These are phyloP conservation scores for Panurus biarmicus DNA, from an alignment of 2,113 vertebrate species.

Conservation along the genomic window DNA sequence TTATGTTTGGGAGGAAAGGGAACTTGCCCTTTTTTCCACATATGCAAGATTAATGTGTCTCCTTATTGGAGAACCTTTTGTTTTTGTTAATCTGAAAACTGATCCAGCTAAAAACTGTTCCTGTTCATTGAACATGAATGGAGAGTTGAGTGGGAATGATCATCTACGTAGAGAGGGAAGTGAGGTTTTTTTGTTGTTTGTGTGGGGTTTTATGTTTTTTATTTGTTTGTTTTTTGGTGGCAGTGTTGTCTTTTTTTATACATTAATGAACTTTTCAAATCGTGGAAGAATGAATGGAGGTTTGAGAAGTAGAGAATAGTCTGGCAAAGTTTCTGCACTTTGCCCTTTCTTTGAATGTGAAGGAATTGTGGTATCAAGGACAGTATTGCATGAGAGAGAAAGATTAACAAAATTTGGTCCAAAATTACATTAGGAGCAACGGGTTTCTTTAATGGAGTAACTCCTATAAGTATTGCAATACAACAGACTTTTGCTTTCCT, in stretches of 20 bases:
- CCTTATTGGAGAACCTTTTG: not conserved
- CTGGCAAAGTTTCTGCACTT: not conserved
- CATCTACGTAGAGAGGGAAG: not conserved
- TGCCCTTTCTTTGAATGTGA: not conserved
- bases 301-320: not conserved
- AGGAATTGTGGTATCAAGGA: not conserved
- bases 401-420: not conserved
- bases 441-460: not conserved
- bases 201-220: too few relatives aligned
- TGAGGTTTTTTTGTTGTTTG: not conserved
- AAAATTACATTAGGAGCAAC: not conserved
- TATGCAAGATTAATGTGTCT: not conserved
- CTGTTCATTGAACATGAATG: not conserved
- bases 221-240: not conserved
- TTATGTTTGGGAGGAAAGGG: not conserved
- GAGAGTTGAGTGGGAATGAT: not conserved
- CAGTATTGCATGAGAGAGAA: not conserved
- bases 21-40: not conserved
- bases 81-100: not conserved
- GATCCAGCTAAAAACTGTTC: not conserved
- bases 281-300: not conserved
- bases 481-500: not conserved
- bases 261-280: not conserved
- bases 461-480: not conserved
- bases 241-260: not conserved